Base-by-base conservation (phyloP, 2,797 vertebrate genomes). In the Hyperoplus lanceolatus region DNA sequence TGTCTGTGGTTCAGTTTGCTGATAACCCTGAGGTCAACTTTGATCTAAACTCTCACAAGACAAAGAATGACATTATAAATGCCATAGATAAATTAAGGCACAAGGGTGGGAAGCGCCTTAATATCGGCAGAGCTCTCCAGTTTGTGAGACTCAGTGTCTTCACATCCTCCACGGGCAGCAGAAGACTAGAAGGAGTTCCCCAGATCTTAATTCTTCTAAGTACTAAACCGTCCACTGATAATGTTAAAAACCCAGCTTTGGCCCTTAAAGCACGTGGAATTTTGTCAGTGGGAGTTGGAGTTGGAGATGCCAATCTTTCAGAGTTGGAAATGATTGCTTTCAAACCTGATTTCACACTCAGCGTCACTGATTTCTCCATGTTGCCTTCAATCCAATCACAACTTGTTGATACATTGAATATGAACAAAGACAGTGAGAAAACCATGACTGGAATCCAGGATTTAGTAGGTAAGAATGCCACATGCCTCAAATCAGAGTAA, bases 1-100 rank as follows among this genome's bases (percentile, higher is more conserved):
- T 98, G 1, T 96, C 95, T 13, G 87, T 97, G 14, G 95, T 96
- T 13, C 97, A 98, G 83, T 97, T 97, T 93, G 96, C 96, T 45
- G 95, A 96, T 18, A 88, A 87, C 50, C 82, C 96, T 48, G 89
- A 84, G 43, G 94, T 94, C 0, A 94, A 95, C 76, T 98, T 98
- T 93, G 92, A 96, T 88, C 93, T 99, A 1, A 97, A 96, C 70
- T 91, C 94, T 18, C 87, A 97, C 5, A 93, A 94, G 84, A 94
- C 94, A 86, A 96, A 95, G 77, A 90, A 91, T 45, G 93, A 95
- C 0, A 81, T 95, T n/a, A 10, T 96, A 58, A 85, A 61, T 0
- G 95, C 95, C 61, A 90, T 97, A 67, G 92, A 92, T 38, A 81
- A 87, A 55, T 83, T 97, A 84, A 92, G 83, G 36, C 84, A 96